Conservation (phyloP, 2,888 invertebrate species). For the Agrochola lychnidis region DNA sequence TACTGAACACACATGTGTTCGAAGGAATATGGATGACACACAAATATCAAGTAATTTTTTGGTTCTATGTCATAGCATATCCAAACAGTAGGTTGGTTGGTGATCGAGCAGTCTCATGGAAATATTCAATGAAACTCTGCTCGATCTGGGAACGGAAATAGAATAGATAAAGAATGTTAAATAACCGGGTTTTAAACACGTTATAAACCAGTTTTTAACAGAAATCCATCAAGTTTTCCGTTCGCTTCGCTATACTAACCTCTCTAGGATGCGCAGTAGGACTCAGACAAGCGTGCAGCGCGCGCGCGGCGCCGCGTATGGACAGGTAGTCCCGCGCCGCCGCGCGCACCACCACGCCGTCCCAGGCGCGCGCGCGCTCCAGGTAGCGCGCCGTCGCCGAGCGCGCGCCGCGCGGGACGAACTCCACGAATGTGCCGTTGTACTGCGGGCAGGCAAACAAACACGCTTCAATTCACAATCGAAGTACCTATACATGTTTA, state of each 20-base stretch:
- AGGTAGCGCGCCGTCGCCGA: conserved; percentile 93
- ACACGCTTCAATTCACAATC: neutral
- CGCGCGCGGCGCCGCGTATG: conserved; percentile 88
- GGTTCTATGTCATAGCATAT: no score
- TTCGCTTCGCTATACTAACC: conserved; percentile 76
- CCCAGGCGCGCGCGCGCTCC: conserved; percentile 93
- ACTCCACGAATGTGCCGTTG: conserved; percentile 94
- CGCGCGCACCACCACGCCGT: conserved; percentile 94
- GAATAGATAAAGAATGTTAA: no score
- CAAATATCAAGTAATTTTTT: no score
- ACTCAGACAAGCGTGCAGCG: conserved; percentile 95
- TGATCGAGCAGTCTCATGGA: no score
- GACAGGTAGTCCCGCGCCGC: conserved; percentile 94
- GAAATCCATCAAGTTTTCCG: no score
- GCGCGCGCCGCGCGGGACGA: conserved; percentile 91
- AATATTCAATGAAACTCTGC: neutral
- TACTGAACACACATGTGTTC: neutral
- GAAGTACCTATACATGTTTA: neutral
- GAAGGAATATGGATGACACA: no score
- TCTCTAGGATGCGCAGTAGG: conserved; percentile 94
- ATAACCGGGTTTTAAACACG: no score
- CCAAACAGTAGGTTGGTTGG: no score
- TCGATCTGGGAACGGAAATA: neutral
- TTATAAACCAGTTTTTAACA: no score
- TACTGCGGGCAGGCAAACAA: conserved; percentile 80